These are phyloP conservation scores for Oreonectes daqikongensis DNA, from an alignment of 2,797 vertebrate species.

Conservation along the genomic window DNA sequence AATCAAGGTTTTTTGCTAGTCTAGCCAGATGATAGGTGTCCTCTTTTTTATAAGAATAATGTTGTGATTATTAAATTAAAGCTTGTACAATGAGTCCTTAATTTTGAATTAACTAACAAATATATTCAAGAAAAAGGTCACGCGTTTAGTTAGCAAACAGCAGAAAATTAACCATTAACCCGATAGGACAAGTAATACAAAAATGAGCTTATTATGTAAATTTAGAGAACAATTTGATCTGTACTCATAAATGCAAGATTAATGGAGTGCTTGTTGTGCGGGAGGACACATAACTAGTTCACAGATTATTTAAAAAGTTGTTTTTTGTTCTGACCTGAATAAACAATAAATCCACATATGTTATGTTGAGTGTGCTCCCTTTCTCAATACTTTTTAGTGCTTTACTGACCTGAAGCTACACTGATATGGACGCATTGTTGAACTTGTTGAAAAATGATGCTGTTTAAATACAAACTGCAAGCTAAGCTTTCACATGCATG, in stretches of 20 bases:
- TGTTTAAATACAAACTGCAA: not conserved
- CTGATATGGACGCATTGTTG: not conserved
- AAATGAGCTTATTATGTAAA: constrained; percentile 6
- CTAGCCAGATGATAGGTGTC: not conserved
- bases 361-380: not conserved
- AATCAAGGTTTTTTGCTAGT: not conserved
- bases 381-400: not conserved
- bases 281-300: not conserved
- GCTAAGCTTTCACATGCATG: not conserved
- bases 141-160: not conserved
- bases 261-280: not conserved
- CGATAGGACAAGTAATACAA: not conserved
- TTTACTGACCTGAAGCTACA: not conserved
- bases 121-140: not conserved
- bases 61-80: not conserved
- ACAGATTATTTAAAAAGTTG: not conserved
- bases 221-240: not conserved
- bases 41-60: not conserved
- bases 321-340: not conserved
- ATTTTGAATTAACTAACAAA: not conserved
- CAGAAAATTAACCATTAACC: not conserved
- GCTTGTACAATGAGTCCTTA: not conserved
- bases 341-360: not conserved
- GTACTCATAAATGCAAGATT: not conserved
- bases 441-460: not conserved